These are phyloP conservation scores for Lasioglossum malachurum DNA, from an alignment of 2,888 invertebrate species.

Conservation along the genomic window DNA sequence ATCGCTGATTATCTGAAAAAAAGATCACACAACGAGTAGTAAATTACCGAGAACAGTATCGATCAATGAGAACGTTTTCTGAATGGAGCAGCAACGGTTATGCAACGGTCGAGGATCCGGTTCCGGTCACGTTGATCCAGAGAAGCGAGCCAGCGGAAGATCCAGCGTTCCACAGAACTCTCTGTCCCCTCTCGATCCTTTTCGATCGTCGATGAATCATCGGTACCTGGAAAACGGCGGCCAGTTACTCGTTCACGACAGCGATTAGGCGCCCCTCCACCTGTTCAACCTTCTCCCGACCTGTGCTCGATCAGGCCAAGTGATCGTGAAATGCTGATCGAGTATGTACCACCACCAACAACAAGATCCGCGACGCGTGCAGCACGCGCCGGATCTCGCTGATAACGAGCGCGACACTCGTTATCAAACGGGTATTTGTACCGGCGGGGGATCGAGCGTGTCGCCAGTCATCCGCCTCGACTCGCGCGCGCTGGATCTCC, in stretches of 20 bases:
- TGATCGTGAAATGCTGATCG: not conserved
- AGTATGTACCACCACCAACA: slow-evolving; percentile 17
- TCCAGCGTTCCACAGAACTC: not conserved
- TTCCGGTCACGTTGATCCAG: not conserved
- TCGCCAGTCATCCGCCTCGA: slow-evolving; percentile 39
- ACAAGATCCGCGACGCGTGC: not conserved
- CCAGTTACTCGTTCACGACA: slow-evolving; percentile 31
- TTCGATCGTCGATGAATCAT: slow-evolving; percentile 59
- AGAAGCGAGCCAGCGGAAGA: not conserved
- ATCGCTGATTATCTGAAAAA: not conserved
- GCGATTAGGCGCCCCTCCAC: slow-evolving; percentile 51
- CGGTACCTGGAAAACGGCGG: slow-evolving; percentile 52
- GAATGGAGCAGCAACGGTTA: not conserved
- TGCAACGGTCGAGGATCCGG: not conserved
- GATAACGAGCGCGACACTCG: slow-evolving; percentile 32
- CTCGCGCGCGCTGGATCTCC: slow-evolving; percentile 43
- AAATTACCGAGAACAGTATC: not conserved
- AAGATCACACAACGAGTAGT: not conserved
- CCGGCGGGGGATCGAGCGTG: slow-evolving; percentile 43
- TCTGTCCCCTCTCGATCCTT: not conserved
- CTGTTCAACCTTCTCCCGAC: slow-evolving; percentile 19
- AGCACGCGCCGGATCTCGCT: slow-evolving; percentile 26
- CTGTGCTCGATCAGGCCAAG: not conserved
- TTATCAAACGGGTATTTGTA: slow-evolving; percentile 60
- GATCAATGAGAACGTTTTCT: not conserved